phyloP scores from a whole-genome alignment of 2,797 vertebrate species.

The Rhabdophis nuchalis region DNA sequence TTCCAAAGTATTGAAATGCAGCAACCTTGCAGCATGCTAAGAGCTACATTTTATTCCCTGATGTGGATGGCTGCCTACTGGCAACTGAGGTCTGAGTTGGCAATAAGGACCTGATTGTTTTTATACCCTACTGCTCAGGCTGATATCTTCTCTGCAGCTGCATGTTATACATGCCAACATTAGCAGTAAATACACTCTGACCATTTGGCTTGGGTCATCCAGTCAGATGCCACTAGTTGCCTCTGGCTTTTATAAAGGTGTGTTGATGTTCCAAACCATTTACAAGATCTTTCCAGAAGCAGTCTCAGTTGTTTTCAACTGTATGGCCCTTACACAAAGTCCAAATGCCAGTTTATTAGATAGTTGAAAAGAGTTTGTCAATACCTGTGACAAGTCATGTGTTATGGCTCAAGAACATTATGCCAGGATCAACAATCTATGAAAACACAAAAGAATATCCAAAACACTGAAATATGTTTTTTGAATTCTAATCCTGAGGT shows the following conservation, averaged over 20 bases:
- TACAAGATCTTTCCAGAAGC: neutral
- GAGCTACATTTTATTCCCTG: constrained; percentile 3
- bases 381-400: neutral
- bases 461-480: neutral
- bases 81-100: constrained; percentile 33
- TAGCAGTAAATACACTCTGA: neutral
- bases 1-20: neutral
- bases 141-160: constrained; percentile 52
- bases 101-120: constrained; percentile 39
- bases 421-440: neutral
- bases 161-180: constrained; percentile 43
- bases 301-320: neutral
- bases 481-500: neutral
- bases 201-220: constrained; percentile 25
- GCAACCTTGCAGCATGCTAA: neutral
- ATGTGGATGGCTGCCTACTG: neutral
- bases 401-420: neutral
- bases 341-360: neutral
- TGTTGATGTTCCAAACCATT: constrained; percentile 1
- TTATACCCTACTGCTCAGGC: constrained; percentile 46
- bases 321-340: neutral
- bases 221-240: constrained; percentile 20
- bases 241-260: neutral
- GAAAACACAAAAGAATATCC: neutral
- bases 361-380: neutral